Evolutionary conservation across 2,888 invertebrate genomes (phyloP), one percentile per base, ranked within the genome.

Genomic region (Acronicta aceris): DNA sequence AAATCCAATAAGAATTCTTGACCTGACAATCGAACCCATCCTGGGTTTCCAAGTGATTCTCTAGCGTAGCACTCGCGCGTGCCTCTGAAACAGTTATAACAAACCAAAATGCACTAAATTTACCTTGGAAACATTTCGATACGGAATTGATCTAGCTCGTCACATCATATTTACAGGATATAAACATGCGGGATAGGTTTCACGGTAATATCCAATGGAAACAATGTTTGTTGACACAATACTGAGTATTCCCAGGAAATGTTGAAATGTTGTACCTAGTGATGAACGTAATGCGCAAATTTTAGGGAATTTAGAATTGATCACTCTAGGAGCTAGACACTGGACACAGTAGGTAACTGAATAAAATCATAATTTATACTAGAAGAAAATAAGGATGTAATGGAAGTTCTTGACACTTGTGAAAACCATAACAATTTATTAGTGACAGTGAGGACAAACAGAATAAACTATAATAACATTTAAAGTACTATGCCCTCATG

Each of bases 121-220:
- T 49, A 53, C 17, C 30, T 43, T 5, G 8, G 16, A 25, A 7
- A 45, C 46, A 48, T 27, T 41, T 30, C 9, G 41, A 38, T 45
- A 50, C 68, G 55, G 40, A 43, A 36, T 43, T 67, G 47, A 62
- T 55, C 51, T 55, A 27, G 21, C 38, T 36, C 17, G 41, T 48
- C 48, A 45, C 16, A 54, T 38, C 38, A 45, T n/a, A 46, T 54
- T 67, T 51, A 51, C 25, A 25, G 33, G 25, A 36, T 54, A 36
- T 25, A 40, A 40, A 51, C 68, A 51, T 51, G n/a, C 47, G 40
- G 43, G 47, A 49, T 57, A 15, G n/a, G 15, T 21, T n/a, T 25
- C 13, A 21, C 7, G 13, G 46, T 17, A 10, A 40, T 30, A 15
- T 51, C 38, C 42, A 54, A 45, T 47, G 30, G 25, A 50, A 65